phyloP scores from a whole-genome alignment of 1,140 invertebrate species.

The Drosophila nasuta region DNA sequence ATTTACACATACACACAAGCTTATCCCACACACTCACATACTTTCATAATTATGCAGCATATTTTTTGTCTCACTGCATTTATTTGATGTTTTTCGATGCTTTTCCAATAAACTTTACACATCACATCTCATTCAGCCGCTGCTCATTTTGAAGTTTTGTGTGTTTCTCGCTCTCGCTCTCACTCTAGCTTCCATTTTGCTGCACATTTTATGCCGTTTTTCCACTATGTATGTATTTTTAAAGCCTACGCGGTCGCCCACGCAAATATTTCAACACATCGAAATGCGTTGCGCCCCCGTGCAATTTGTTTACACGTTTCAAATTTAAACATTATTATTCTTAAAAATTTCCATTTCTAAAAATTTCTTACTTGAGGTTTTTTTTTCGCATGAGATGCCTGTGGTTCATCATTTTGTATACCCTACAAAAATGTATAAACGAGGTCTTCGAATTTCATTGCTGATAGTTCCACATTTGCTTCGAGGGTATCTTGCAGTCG shows the following conservation, averaged over 20 bases:
- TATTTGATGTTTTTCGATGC: slow-evolving; percentile 70
- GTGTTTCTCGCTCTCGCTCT: neutral
- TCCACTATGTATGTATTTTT: slow-evolving; percentile 17
- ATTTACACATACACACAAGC: neutral
- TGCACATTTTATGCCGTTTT: slow-evolving; percentile 46
- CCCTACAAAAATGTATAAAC: neutral
- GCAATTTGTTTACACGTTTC: slow-evolving; percentile 47
- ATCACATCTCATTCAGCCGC: slow-evolving; percentile 35
- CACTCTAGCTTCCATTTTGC: slow-evolving; percentile 3
- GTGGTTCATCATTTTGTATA: slow-evolving; percentile 13
- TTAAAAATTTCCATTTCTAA: slow-evolving; percentile 24
- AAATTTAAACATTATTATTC: slow-evolving; percentile 29
- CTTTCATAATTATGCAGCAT: slow-evolving; percentile 73
- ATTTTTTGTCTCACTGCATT: slow-evolving; percentile 37
- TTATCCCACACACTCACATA: slow-evolving; percentile 64
- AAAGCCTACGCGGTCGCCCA: slow-evolving; percentile 22
- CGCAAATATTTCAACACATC: slow-evolving; percentile 32
- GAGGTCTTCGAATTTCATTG: too few relatives aligned
- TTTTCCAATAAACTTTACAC: slow-evolving; percentile 68
- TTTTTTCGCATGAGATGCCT: slow-evolving; percentile 16
- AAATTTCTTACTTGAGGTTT: slow-evolving; percentile 28
- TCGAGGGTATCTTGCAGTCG: slow-evolving; percentile 1
- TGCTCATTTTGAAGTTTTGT: slow-evolving; percentile 46
- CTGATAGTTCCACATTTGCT: neutral
- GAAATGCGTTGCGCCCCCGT: slow-evolving; percentile 23